Conservation (phyloP, 92 coral and sea anemone genomes). For the Heteractis magnifica region DNA sequence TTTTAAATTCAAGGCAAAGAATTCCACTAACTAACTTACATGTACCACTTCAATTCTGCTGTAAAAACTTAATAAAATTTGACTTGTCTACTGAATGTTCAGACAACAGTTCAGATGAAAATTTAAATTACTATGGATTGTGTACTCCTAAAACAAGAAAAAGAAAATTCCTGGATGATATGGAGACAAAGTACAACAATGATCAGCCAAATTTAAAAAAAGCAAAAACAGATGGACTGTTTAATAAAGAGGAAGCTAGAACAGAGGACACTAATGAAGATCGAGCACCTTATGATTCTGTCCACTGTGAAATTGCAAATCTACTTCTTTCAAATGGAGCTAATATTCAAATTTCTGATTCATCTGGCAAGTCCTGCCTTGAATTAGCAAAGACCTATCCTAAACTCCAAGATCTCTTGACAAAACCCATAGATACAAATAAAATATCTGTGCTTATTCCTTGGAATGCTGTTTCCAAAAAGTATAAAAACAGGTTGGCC, state of each 20-base stretch:
- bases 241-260: background rate
- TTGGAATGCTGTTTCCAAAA: slow-evolving; percentile 28
- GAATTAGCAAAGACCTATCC: slow-evolving; percentile 12
- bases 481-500: slow-evolving; percentile 10
- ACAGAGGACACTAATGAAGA: background rate
- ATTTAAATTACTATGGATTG: background rate
- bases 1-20: background rate
- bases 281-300: background rate
- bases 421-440: background rate
- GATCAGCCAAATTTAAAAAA: background rate
- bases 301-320: slow-evolving; percentile 5
- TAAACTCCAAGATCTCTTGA: slow-evolving; percentile 26
- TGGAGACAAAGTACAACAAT: background rate
- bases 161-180: background rate
- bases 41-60: slow-evolving; percentile 40
- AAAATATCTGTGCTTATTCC: slow-evolving; percentile 21
- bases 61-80: background rate
- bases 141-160: background rate
- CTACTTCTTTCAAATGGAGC: slow-evolving; percentile 32
- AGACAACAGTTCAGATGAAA: background rate
- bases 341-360: background rate
- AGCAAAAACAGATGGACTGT: background rate
- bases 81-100: background rate
- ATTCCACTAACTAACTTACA: background rate
- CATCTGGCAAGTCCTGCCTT: slow-evolving; percentile 10